Conservation (phyloP, 2,113 vertebrate species). For the Sminthopsis crassicaudata region DNA sequence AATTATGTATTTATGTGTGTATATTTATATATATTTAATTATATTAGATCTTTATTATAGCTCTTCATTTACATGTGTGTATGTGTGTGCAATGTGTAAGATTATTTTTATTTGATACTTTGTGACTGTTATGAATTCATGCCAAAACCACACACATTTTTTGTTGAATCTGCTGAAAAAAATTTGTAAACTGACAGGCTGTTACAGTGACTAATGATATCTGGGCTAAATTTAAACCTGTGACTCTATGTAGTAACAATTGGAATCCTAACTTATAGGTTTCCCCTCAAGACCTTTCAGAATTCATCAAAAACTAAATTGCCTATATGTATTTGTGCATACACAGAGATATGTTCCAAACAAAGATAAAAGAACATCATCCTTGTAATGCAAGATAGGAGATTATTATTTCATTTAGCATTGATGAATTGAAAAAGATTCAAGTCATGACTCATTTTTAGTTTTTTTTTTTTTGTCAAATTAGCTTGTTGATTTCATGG, state of each 20-base stretch:
- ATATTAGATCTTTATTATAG: neutral
- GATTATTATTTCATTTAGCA: neutral
- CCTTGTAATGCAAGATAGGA: too few species aligned
- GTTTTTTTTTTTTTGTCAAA: neutral
- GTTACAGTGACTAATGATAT: neutral
- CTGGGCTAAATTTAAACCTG: constrained; percentile 9
- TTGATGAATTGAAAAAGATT: neutral
- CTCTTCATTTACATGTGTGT: neutral
- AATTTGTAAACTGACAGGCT: neutral
- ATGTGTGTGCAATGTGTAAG: neutral
- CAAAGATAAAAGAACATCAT: neutral
- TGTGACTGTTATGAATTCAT: constrained; percentile 14
- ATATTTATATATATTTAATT: neutral
- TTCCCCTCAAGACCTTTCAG: neutral
- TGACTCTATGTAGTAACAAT: neutral
- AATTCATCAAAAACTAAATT: neutral
- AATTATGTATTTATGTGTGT: neutral
- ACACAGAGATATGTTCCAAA: neutral
- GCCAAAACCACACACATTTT: neutral
- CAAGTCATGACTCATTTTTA: neutral
- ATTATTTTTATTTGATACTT: constrained; percentile 24
- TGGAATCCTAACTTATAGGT: neutral
- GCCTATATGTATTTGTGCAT: neutral
- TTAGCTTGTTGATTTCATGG: neutral
- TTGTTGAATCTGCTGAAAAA: constrained; percentile 32